These are phyloP conservation scores for Clavelina lepadiformis DNA, from an alignment of 23 tunicate genomes.

Conservation along the genomic window DNA sequence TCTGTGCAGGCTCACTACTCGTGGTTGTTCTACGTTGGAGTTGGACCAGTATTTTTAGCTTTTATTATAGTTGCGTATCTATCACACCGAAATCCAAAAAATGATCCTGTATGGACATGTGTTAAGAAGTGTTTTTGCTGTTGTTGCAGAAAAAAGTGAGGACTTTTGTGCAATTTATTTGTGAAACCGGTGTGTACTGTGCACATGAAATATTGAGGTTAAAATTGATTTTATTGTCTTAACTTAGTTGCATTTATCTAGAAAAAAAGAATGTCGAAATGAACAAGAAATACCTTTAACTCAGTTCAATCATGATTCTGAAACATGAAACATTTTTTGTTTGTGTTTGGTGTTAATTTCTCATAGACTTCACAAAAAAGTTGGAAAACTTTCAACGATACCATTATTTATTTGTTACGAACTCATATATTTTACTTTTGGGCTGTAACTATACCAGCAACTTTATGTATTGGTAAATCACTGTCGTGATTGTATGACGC, in stretches of 20 bases:
- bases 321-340: no score
- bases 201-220: not conserved
- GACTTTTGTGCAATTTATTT: not conserved
- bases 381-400: no score
- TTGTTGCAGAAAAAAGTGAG: constrained; percentile 12
- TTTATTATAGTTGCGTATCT: constrained; percentile 56
- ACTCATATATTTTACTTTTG: no score
- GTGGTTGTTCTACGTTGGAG: constrained; percentile 78
- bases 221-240: not conserved
- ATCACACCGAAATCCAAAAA: constrained; percentile 2
- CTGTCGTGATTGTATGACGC: no score
- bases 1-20: constrained; percentile 44
- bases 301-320: not conserved
- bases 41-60: constrained; percentile 51
- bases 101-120: constrained; percentile 18
- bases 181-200: not conserved
- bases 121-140: constrained; percentile 19
- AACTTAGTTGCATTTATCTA: not conserved
- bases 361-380: no score
- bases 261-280: not conserved
- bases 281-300: not conserved
- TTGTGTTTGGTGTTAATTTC: no score
- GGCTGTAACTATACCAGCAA: no score
- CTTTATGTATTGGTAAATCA: no score
- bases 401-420: no score